Conservation (phyloP, 2,888 invertebrate genomes). For the Drosophila macrothrix region DNA sequence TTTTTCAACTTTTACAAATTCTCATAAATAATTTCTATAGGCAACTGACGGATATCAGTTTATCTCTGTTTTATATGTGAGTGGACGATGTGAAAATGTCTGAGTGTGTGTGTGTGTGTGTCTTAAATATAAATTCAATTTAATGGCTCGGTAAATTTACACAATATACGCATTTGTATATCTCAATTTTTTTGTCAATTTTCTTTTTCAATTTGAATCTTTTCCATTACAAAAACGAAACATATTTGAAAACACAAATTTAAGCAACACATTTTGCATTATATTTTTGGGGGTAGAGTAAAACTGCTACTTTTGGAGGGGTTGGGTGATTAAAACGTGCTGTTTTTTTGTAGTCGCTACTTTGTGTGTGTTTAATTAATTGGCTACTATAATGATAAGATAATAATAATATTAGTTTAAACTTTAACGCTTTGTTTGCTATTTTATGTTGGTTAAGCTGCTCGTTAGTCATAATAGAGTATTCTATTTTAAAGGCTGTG, state of each 20-base stretch:
- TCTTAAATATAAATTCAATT: slow-evolving; percentile 84
- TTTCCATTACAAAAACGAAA: slow-evolving; percentile 61
- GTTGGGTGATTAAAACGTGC: slow-evolving; percentile 51
- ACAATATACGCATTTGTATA: slow-evolving; percentile 72
- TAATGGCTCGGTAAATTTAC: slow-evolving; percentile 84
- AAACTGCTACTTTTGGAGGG: slow-evolving; percentile 32
- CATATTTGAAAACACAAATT: slow-evolving; percentile 47
- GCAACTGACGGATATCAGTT: slow-evolving; percentile 47
- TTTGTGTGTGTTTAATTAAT: slow-evolving; percentile 57
- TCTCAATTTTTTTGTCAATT: slow-evolving; percentile 55
- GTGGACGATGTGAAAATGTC: slow-evolving; percentile 57
- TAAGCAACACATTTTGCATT: slow-evolving; percentile 47
- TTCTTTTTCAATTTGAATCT: slow-evolving; percentile 37
- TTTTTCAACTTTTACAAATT: slow-evolving; percentile 36
- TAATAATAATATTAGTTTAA: slow-evolving; percentile 64
- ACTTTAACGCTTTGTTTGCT: slow-evolving; percentile 69
- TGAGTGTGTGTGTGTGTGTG: slow-evolving; percentile 59
- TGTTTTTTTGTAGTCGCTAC: slow-evolving; percentile 48
- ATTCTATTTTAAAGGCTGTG: slow-evolving; percentile 56
- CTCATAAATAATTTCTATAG: slow-evolving; percentile 64
- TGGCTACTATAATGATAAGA: slow-evolving; percentile 67
- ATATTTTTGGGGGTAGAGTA: slow-evolving; percentile 29
- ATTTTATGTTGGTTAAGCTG: slow-evolving; percentile 73
- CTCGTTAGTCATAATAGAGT: slow-evolving; percentile 66
- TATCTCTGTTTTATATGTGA: slow-evolving; percentile 50